A percentile compares a stretch with the other conserved stretches of the same genome.
Evolutionary conservation across 2,797 vertebrate genomes (phyloP).

Genomic region (Parauchenoglanis ngamensis): DNA sequence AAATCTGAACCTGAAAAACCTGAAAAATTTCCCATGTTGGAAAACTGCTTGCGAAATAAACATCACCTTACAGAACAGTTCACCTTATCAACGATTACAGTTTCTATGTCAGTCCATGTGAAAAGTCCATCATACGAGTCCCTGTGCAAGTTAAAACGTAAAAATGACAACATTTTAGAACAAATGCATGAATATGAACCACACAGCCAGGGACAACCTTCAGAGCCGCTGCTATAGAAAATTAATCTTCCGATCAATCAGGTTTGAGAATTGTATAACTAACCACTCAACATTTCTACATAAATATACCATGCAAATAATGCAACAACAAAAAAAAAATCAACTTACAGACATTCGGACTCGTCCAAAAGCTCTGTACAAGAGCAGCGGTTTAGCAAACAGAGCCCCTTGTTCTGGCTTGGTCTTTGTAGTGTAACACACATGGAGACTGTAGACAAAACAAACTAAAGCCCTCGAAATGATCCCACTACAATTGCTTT

Average conservation of each 20-base stretch:
- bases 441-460: not conserved
- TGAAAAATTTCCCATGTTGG: not conserved
- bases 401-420: not conserved
- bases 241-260: not conserved
- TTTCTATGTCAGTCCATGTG: not conserved
- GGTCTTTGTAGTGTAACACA: not conserved
- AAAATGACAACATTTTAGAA: not conserved
- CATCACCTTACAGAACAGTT: not conserved
- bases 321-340: no score
- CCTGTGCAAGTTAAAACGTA: not conserved
- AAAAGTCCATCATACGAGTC: not conserved
- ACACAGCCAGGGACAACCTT: not conserved
- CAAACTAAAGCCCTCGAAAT: not conserved
- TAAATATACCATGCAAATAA: not conserved
- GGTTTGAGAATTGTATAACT: not conserved
- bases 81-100: not conserved
- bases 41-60: not conserved
- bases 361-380: not conserved
- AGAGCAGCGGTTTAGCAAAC: not conserved
- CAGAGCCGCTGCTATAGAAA: not conserved
- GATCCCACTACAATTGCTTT: conserved; percentile 7
- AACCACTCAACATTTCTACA: not conserved
- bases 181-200: not conserved
- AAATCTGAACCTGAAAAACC: no score
- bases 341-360: conserved; percentile 32